Base-by-base conservation (phyloP, 2,113 vertebrate genomes). In the Papio anubis region DNA sequence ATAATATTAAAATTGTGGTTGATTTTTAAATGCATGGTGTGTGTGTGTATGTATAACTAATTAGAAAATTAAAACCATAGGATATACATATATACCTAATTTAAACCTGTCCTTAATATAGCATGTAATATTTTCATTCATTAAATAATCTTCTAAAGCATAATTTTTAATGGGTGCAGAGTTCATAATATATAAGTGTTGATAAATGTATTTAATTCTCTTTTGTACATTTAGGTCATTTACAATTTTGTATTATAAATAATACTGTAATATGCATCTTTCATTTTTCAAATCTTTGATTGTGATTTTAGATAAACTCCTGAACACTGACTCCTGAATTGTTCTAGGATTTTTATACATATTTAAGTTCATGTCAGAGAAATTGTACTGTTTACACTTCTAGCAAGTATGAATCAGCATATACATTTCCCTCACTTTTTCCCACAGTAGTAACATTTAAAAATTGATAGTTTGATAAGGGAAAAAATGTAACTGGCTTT, bases 241-340 rank as follows among this genome's bases (percentile, higher is more conserved):
- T 57, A 95, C 1, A 78, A 55, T 94, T 91, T 92, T 73, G 84
- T 90, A n/a, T 55, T 85, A 9, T 92, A 75, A 85, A 85, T 38
- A 89, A 92, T 38, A 57, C 4, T 8, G 0, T 87, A 50, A 68
- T 89, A 61, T 0, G 8, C n/a, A 78, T 18, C 21, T 90, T 76
- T 73, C 30, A 73, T 64, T 79, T 96, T 88, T 90, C 6, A 88
- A 52, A 23, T 91, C 20, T 91, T 93, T 55, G 8, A 30, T 2
- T 61, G 35, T 81, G 4, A 55, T 91, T 93, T 92, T 91, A 81
- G 72, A 70, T 48, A 81, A 88, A 76, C 85, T 90, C 25, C 21
- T 80, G 6, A 23, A 75, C 48, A 45, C 13, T 84, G 38, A 80
- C 52, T 84, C 48, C 23, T 80, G 73, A 96, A 55, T 88, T 64